Base-by-base conservation (phyloP, 1,140 invertebrate genomes). In the Hermatobates lingyangjiaoensis region DNA sequence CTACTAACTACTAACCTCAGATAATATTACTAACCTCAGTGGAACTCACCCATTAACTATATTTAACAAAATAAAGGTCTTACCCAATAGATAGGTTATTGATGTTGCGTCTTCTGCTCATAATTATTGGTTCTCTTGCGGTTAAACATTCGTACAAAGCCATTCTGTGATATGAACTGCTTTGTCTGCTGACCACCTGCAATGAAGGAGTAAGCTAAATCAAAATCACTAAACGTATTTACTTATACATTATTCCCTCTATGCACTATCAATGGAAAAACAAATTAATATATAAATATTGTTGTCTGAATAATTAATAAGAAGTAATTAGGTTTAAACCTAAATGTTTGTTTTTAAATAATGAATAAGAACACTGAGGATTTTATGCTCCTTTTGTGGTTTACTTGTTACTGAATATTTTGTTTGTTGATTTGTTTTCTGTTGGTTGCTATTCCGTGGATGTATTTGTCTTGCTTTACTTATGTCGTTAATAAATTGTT, bases 141-240 rank as follows among this genome's bases (percentile, higher is more conserved):
- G 45, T 54, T 54, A 46, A 57, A 57, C 28, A 54, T 50, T 39
- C 54, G 38, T 18, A 48, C 42, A 40, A 57, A 57, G 12, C 56
- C 56, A 45, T 52, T 57, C 30, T 57, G 56, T 38, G 42, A 46
- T 2, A 26, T 47, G 24, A 52, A 52, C 45, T 46, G 44, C 27
- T 52, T 52, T 25, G 51, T 12, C 18, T 42, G 39, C 21, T 42
- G 39, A 10, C 39, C 39, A 42, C 39, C 39, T 42, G 39, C 14
- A 42, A 42, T 5, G 5, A 12, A 42, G 21, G 5, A 42, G 30
- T n/a, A 42, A 42, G n/a, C n/a, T n/a, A n/a, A n/a, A n/a, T n/a
- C n/a, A n/a, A 5, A 42, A 18, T 42, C 21, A 18, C 5, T 42
- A 20, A 18, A 42, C n/a, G 30, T 18, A 42, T 5, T 5, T 18